Percentiles rank a stretch among this genome's conserved stretches.
These are phyloP conservation scores for Sycophila texana DNA, from an alignment of 2,888 invertebrate species.

Conservation along the genomic window DNA sequence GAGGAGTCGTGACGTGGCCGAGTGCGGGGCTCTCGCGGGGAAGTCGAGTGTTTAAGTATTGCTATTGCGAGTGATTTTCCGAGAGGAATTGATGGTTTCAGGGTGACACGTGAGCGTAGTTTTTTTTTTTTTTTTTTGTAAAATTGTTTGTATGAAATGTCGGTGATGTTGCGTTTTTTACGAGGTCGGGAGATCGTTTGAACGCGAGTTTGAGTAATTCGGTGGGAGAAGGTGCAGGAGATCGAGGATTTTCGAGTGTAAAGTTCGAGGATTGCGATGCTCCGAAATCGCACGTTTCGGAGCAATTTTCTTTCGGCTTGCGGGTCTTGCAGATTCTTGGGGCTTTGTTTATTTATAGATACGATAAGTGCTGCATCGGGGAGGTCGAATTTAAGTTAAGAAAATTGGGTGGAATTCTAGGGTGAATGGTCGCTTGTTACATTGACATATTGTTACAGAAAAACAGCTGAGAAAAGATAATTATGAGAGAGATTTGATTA, in stretches of 20 bases:
- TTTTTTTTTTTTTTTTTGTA: too few relatives aligned
- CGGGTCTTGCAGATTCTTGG: constrained; percentile 18
- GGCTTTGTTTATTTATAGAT: constrained; percentile 27
- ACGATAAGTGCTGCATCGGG: constrained; percentile 4
- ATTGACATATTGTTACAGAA: neutral
- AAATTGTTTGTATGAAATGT: constrained; percentile 46
- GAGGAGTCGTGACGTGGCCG: neutral
- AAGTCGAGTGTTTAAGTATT: neutral
- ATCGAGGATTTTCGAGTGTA: neutral
- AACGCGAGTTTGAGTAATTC: neutral
- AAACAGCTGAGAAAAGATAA: neutral
- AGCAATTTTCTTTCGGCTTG: neutral
- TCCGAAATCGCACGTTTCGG: neutral
- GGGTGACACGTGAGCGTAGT: constrained; percentile 48
- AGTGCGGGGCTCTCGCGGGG: neutral
- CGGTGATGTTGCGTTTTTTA: neutral
- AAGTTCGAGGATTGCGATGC: neutral
- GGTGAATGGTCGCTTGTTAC: neutral
- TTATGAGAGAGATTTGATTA: neutral
- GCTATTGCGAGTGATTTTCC: constrained; percentile 7
- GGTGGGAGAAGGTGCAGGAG: neutral
- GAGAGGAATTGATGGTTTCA: neutral
- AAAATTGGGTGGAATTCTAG: neutral
- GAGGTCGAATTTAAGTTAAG: neutral
- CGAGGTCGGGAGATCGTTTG: too few relatives aligned